These are phyloP conservation scores for Dascillus cervinus DNA, from an alignment of 2,888 invertebrate genomes.

Conservation along the genomic window DNA sequence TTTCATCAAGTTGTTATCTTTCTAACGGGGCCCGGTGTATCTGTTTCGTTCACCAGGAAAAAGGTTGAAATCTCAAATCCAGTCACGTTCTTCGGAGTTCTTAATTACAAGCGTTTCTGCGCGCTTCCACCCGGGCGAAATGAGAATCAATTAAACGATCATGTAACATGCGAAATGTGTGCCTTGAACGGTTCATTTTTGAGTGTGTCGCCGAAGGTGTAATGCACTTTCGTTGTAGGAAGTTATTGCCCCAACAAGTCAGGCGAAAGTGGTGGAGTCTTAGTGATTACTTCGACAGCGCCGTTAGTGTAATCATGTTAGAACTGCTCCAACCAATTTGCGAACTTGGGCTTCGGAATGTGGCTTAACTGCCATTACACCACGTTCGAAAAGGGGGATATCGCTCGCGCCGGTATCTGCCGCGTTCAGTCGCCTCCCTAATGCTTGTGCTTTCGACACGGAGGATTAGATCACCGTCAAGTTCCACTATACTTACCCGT, in stretches of 20 bases:
- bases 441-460: too few relatives aligned
- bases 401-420: too few relatives aligned
- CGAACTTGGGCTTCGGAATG: slow-evolving; percentile 20
- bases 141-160: too few relatives aligned
- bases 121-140: too few relatives aligned
- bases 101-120: slow-evolving; percentile 15
- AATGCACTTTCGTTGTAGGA: slow-evolving; percentile 24
- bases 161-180: slow-evolving; percentile 17
- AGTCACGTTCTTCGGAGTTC: slow-evolving; percentile 10
- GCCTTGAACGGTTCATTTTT: slow-evolving; percentile 16
- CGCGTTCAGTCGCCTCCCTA: too few relatives aligned
- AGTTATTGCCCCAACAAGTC: slow-evolving; percentile 21
- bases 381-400: slow-evolving; percentile 3
- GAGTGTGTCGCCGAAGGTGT: slow-evolving; percentile 17
- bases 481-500: too few relatives aligned
- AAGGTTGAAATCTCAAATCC: slow-evolving; percentile 7
- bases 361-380: slow-evolving; percentile 22
- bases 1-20: slow-evolving; percentile 13
- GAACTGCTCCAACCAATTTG: slow-evolving; percentile 23
- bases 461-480: too few relatives aligned
- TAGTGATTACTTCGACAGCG: slow-evolving; percentile 22
- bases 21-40: too few relatives aligned
- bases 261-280: slow-evolving; percentile 24
- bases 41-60: slow-evolving; percentile 2
- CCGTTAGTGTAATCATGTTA: slow-evolving; percentile 24